Conservation (phyloP, 2,888 invertebrate genomes). For the Trachelus iudaicus region DNA sequence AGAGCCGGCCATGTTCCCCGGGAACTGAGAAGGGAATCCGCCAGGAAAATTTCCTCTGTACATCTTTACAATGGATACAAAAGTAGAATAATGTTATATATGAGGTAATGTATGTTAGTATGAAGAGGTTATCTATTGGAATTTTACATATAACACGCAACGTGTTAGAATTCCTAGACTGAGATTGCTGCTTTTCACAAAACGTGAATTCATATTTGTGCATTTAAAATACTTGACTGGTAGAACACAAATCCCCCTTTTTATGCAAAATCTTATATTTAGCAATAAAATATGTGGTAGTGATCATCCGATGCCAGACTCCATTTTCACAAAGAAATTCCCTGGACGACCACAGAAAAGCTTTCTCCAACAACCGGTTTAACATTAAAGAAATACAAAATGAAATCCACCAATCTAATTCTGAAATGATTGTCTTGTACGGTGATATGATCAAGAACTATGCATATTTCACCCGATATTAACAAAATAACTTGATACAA, state of each 20-base stretch:
- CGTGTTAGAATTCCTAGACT: neutral
- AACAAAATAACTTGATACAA: neutral
- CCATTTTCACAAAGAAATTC: no score
- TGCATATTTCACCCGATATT: neutral
- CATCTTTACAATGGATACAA: constrained; percentile 51
- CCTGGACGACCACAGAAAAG: neutral
- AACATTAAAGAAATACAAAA: neutral
- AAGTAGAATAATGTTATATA: neutral
- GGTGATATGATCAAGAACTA: neutral
- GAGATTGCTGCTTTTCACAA: neutral
- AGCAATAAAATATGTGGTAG: no score
- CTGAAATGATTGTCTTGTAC: neutral
- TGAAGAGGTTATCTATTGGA: neutral
- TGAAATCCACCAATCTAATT: neutral
- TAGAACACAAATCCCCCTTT: neutral
- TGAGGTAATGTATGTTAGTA: neutral
- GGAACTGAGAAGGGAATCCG: constrained; percentile 60
- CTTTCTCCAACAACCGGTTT: neutral
- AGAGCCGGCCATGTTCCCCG: constrained; percentile 46
- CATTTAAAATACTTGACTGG: neutral
- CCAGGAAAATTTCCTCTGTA: constrained; percentile 64
- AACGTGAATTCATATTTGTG: neutral
- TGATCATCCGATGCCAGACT: no score
- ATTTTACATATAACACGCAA: neutral
- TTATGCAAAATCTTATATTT: neutral